Percentiles rank a stretch among this genome's conserved stretches.
These are phyloP conservation scores for Lordiphosa mommai DNA, from an alignment of 1,140 invertebrate genomes.

Conservation along the genomic window DNA sequence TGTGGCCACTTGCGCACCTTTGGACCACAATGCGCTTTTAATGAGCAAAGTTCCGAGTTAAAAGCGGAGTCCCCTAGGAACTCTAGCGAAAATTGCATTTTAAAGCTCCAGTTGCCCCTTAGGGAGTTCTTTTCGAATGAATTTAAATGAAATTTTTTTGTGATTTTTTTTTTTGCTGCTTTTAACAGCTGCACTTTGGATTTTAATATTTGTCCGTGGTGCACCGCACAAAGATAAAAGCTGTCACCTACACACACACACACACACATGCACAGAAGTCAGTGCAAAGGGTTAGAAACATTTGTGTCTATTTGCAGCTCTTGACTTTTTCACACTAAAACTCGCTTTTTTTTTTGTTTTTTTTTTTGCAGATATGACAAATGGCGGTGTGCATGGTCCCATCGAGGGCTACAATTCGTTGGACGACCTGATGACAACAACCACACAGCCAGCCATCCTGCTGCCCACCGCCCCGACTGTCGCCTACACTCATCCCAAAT, in stretches of 20 bases:
- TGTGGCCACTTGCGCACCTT: conserved; percentile 45
- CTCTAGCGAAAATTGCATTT: conserved; percentile 2
- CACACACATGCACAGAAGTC: conserved; percentile 3
- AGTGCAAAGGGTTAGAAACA: conserved; percentile 11
- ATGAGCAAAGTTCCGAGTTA: conserved; percentile 42
- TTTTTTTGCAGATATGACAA: conserved; percentile 65
- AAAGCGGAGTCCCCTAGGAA: not conserved
- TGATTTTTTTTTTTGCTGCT: conserved; percentile 23
- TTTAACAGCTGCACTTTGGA: conserved; percentile 42
- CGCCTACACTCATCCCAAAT: conserved; percentile 74
- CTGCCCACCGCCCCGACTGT: conserved; percentile 54
- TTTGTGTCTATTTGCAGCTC: conserved; percentile 43
- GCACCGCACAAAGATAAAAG: conserved; percentile 36
- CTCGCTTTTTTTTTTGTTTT: conserved; percentile 7
- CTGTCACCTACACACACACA: conserved; percentile 1
- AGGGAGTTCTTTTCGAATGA: conserved; percentile 18
- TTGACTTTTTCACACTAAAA: conserved; percentile 43
- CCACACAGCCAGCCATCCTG: conserved; percentile 31
- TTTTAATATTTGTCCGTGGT: conserved; percentile 44
- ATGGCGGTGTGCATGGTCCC: conserved; percentile 71
- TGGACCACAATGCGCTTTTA: conserved; percentile 35
- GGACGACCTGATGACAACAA: conserved; percentile 70
- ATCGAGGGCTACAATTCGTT: conserved; percentile 74
- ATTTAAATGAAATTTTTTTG: conserved; percentile 42
- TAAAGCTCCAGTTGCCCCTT: conserved; percentile 2